These are phyloP conservation scores for Porites rus DNA, from an alignment of 92 coral and sea anemone genomes.

Conservation along the genomic window DNA sequence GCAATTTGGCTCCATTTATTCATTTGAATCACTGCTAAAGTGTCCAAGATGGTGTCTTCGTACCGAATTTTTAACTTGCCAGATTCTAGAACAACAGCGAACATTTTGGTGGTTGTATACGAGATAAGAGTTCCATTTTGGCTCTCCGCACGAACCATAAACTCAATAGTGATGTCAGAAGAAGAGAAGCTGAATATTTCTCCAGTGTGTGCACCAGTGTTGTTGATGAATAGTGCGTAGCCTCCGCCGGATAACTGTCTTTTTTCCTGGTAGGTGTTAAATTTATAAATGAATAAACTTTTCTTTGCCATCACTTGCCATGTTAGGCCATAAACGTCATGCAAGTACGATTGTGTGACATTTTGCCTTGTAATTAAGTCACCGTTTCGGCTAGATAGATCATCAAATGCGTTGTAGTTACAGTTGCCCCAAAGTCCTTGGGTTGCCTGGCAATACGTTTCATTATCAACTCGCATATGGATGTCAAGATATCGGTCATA, in stretches of 20 bases:
- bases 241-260: constrained; percentile 81
- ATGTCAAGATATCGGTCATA: constrained; percentile 91
- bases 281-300: constrained; percentile 78
- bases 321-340: constrained; percentile 71
- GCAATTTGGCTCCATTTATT: constrained; percentile 86
- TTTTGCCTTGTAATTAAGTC: constrained; percentile 36
- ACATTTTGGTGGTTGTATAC: constrained; percentile 89
- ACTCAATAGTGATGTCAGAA: constrained; percentile 89
- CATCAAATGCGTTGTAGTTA: constrained; percentile 64
- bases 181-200: constrained; percentile 85
- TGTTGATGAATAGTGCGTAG: constrained; percentile 84
- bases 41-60: constrained; percentile 81
- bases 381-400: constrained; percentile 61
- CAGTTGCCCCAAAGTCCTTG: constrained; percentile 95
- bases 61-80: constrained; percentile 80
- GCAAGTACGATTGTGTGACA: constrained; percentile 77
- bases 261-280: constrained; percentile 66
- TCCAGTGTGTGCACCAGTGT: constrained; percentile 85
- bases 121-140: constrained; percentile 88
- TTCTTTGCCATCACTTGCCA: constrained; percentile 68
- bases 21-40: constrained; percentile 70
- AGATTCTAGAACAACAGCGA: constrained; percentile 82
- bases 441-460: constrained; percentile 73
- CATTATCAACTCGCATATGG: constrained; percentile 70
- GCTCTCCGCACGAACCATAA: constrained; percentile 80